Evolutionary conservation across 2,113 vertebrate genomes (phyloP).

Genomic region (Amblyornis subalaris): DNA sequence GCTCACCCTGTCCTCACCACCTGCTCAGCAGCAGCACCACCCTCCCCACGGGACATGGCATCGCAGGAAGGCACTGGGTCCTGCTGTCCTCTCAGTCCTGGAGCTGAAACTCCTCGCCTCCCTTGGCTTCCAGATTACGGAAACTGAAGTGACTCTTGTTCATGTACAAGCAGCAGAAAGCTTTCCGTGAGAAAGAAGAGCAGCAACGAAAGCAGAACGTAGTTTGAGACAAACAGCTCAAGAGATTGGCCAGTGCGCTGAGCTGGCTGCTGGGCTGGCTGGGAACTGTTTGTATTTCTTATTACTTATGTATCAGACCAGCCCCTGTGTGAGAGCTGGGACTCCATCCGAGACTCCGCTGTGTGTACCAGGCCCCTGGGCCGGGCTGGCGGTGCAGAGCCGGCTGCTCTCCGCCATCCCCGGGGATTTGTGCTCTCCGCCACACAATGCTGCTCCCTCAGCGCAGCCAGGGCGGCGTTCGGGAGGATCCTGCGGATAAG

Average conservation of each 20-base stretch:
- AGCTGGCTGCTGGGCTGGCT: background rate
- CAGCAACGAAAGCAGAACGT: background rate
- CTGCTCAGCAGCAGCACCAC: background rate
- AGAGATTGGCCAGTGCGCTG: background rate
- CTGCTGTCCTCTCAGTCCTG: background rate
- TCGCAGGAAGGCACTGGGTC: background rate
- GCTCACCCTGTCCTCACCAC: accelerated
- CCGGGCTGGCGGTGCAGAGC: accelerated
- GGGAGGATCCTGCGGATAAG: background rate
- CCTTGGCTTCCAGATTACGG: background rate
- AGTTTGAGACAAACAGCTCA: background rate
- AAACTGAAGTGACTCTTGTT: background rate
- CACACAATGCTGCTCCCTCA: background rate
- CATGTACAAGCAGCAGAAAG: background rate
- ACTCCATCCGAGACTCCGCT: accelerated
- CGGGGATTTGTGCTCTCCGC: accelerated
- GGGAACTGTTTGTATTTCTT: background rate
- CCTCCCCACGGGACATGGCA: accelerated
- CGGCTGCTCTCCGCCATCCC: accelerated
- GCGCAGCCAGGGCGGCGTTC: accelerated
- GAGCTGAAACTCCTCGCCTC: background rate
- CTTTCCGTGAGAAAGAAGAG: background rate
- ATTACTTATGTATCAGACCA: background rate
- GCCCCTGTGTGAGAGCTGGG: accelerated
- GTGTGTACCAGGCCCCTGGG: background rate